Conservation (phyloP, 2,888 invertebrate genomes). For the Meliscaeva auricollis region DNA sequence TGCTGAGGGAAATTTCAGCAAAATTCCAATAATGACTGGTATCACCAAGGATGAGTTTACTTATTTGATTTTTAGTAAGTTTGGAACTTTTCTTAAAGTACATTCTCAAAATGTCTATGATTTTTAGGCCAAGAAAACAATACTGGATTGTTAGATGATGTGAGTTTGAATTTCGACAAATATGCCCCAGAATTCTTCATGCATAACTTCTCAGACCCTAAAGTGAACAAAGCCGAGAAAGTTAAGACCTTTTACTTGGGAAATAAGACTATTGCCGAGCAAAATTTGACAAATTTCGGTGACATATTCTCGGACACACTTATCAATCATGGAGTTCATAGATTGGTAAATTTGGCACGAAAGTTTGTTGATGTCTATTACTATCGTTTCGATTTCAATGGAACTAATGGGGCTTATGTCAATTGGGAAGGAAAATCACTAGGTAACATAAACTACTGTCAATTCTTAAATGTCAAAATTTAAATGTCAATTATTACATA, state of each 20-base stretch:
- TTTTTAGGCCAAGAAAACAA: constrained; percentile 77
- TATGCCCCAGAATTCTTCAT: constrained; percentile 83
- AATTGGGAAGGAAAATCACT: constrained; percentile 82
- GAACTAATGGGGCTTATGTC: constrained; percentile 85
- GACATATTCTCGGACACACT: constrained; percentile 86
- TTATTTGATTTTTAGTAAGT: constrained; percentile 81
- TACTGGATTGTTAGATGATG: constrained; percentile 78
- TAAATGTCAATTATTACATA: constrained; percentile 13
- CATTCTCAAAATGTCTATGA: not conserved
- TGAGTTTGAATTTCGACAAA: constrained; percentile 78
- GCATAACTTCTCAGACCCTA: constrained; percentile 80
- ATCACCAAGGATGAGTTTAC: constrained; percentile 86
- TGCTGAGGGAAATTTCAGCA: constrained; percentile 84
- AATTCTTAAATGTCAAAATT: not conserved
- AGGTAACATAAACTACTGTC: constrained; percentile 64
- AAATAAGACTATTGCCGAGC: constrained; percentile 34
- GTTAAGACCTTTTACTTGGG: constrained; percentile 77
- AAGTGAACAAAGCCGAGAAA: constrained; percentile 5
- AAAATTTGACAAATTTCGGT: constrained; percentile 77
- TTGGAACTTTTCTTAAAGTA: not conserved
- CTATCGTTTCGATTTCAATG: constrained; percentile 86
- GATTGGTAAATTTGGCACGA: constrained; percentile 86
- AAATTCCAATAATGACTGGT: constrained; percentile 87
- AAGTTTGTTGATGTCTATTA: constrained; percentile 86
- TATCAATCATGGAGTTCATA: constrained; percentile 86